Conservation (phyloP, 2,797 vertebrate genomes). For the Malurus splendens region DNA sequence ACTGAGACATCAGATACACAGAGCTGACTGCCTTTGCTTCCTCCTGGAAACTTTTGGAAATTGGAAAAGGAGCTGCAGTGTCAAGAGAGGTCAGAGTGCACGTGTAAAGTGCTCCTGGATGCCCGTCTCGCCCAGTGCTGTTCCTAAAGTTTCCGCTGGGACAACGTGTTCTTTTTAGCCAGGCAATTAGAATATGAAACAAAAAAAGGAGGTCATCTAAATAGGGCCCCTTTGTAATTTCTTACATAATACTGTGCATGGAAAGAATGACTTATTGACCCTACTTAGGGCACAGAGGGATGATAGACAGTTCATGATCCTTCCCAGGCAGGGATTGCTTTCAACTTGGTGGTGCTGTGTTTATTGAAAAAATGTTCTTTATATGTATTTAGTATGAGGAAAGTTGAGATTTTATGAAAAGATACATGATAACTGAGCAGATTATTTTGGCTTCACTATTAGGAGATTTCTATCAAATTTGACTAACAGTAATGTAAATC, state of each 20-base stretch:
- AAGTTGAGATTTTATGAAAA: neutral
- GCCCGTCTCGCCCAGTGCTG: rapidly evolving
- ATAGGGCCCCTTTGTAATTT: neutral
- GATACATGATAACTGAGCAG: neutral
- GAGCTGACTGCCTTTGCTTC: neutral
- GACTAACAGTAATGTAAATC: neutral
- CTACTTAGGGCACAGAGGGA: neutral
- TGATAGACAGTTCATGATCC: neutral
- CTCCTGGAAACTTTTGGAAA: conserved; percentile 7
- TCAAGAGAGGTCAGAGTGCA: neutral
- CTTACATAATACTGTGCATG: neutral
- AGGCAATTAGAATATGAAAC: conserved; percentile 8
- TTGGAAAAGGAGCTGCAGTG: neutral
- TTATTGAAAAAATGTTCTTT: neutral
- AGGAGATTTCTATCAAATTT: neutral
- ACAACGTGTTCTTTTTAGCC: neutral
- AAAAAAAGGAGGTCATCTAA: neutral
- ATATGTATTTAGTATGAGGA: neutral
- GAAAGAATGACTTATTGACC: neutral
- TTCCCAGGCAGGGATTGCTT: neutral
- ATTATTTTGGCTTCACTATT: neutral
- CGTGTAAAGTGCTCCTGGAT: neutral
- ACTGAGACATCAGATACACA: neutral
- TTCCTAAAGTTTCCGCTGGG: neutral
- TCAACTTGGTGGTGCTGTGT: neutral